Evolutionary conservation across 2,888 invertebrate species (phyloP), one percentile per base, ranked within the genome.

Genomic region (Plutella xylostella): DNA sequence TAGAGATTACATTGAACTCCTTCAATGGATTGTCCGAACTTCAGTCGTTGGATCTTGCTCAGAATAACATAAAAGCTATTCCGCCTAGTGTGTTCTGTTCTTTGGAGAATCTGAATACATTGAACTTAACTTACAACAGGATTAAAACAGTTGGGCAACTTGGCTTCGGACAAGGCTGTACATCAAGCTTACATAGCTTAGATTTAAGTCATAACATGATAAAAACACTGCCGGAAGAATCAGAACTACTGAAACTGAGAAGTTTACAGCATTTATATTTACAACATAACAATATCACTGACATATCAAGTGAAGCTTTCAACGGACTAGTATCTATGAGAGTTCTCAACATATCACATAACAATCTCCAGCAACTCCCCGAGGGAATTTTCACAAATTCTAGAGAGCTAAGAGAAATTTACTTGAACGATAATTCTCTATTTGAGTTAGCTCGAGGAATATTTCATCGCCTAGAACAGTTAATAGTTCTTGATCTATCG

Each of bases 61-160:
- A 92, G 75, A 95, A 93, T 82, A 94, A 94, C 79, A 88, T 96
- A 53, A 88, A 92, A 57, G 88, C 89, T 52, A 71, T 95, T 65
- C 93, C 94, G 37, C 90, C 91, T 55, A 90, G 90, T 58, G 88
- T 89, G 52, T 91, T 94, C 68, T 95, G 95, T 75, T 88, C 89
- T 38, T 75, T 94, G 65, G 88, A 89, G 58, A 93, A 91, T 72
- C 84, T 95, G 49, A 92, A 92, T 69, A 87, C 90, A 52, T 79
- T 96, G 43, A 96, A 96, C 85, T 85, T 96, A 61, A 95, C 95
- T 42, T 86, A 89, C 54, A 96, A 96, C 78, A 89, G 91, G 60
- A 88, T 96, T 54, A 88, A 89, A 54, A 91, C 90, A 53, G 87
- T 93, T 6, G 91, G 91, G 52, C 88, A 90, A 58, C 84, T 95